Evolutionary conservation across 2,888 invertebrate genomes (phyloP).

Genomic region (Amphipoea lucens): DNA sequence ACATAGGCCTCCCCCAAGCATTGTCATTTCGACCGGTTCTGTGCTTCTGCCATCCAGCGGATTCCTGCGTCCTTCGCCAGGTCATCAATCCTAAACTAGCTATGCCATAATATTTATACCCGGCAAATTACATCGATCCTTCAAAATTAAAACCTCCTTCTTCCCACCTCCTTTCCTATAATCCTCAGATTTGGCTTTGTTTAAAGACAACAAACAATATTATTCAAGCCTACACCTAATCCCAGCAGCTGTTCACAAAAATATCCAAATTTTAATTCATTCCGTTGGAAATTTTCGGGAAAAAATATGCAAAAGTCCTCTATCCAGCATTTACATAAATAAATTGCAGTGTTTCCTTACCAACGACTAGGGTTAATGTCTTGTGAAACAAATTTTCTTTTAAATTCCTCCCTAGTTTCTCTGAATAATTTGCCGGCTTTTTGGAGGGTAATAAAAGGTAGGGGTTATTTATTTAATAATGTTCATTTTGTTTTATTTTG

Average conservation of each 20-base stretch:
- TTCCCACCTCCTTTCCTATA: neutral
- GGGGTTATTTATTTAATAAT: conserved; percentile 56
- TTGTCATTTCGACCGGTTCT: too few relatives aligned
- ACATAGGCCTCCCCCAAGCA: too few relatives aligned
- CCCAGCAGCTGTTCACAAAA: conserved; percentile 44
- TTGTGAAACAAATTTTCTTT: conserved; percentile 67
- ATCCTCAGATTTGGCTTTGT: conserved; percentile 28
- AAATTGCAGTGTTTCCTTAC: conserved; percentile 71
- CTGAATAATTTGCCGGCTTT: conserved; percentile 56
- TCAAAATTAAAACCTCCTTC: neutral
- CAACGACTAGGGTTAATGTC: conserved; percentile 74
- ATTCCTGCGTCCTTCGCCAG: too few relatives aligned
- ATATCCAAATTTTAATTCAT: conserved; percentile 51
- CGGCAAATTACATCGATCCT: too few relatives aligned
- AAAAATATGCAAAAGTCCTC: conserved; percentile 62
- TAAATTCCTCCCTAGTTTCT: conserved; percentile 64
- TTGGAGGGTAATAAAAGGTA: conserved; percentile 45
- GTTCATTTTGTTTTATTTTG: conserved; percentile 52
- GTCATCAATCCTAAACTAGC: too few relatives aligned
- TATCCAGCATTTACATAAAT: conserved; percentile 71
- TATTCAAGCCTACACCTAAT: conserved; percentile 49
- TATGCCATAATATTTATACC: neutral
- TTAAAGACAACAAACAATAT: conserved; percentile 35
- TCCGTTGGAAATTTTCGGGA: conserved; percentile 70
- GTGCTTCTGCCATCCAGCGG: too few relatives aligned